Evolutionary conservation across 2,888 invertebrate species (phyloP).

Genomic region (Caenorhabditis doughertyi): DNA sequence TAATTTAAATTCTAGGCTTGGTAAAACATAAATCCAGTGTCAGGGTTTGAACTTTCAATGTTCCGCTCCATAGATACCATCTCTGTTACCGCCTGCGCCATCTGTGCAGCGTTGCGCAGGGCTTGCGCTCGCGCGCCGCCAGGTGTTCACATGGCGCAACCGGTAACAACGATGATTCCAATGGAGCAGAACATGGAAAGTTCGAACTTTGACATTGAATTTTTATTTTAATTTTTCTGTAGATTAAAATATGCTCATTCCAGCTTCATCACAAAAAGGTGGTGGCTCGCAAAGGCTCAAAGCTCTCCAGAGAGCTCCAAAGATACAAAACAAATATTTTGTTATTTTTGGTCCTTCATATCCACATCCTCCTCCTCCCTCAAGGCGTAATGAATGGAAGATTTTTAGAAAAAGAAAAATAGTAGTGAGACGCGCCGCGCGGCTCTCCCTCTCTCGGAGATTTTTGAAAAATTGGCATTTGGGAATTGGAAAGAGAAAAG

Average conservation of each 20-base stretch:
- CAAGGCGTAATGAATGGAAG: constrained; percentile 42
- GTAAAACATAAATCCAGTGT: no score
- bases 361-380: constrained; percentile 13
- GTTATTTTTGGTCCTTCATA: constrained; percentile 20
- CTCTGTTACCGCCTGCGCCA: no score
- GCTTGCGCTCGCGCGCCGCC: no score
- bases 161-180: no score
- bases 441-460: constrained; percentile 4
- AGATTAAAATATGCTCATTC: no score
- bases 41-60: no score
- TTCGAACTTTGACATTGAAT: no score
- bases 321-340: constrained; percentile 21
- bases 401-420: background rate
- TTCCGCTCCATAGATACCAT: no score
- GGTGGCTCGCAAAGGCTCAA: background rate
- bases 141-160: no score
- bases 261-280: background rate
- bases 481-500: constrained; percentile 28
- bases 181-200: no score
- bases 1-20: no score
- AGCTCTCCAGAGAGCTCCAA: background rate
- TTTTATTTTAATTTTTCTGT: background rate
- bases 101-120: no score
- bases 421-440: background rate
- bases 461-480: constrained; percentile 56